Evolutionary conservation across 37 sponge, comb jelly and placozoan genomes (phyloP), one percentile per base, ranked within the genome.

Genomic region (Agelas oroides): DNA sequence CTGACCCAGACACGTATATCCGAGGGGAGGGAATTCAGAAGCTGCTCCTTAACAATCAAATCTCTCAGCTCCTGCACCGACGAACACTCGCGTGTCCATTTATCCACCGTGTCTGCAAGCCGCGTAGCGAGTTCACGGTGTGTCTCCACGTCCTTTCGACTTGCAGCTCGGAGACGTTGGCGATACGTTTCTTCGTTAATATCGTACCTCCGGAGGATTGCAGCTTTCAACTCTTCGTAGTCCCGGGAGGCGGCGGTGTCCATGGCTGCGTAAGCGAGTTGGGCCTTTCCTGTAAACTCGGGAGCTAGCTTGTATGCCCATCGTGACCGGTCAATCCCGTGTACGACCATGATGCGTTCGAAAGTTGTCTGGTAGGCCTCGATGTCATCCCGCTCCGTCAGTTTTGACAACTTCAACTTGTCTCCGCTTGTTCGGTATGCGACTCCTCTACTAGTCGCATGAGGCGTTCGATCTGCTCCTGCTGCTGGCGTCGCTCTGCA

Each of bases 221-320:
- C 85, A 20, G 54, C 77, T 59, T 85, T 85, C 24, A 76, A 34
- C n/a, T 75, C 53, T 0, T 68, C 59, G 37, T 69, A 85, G 24
- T 35, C 54, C 25, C 53, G 23, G 32, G 78, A 68, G 21, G 76
- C 86, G 12, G 65, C 86, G 2, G 58, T 23, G 19, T 36, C 14
- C 53, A 85, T 18, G 38, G 86, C 86, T 16, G 86, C 78, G 54
- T 78, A 86, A 20, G 78, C 86, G 32, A 56, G 78, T 70, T 70
- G 78, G 5, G 86, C 86, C 53, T 61, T 72, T 34, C 84, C 74
- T 40, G 74, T 72, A 1, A 84, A 54, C 55, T 75, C 55, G 0
- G 77, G 77, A 28, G 85, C 85, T 20, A 85, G 57, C 58, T 53
- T 36, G 24, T 33, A 54, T 2, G 59, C 60, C 85, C 77, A 85